Evolutionary conservation across 2,888 invertebrate genomes (phyloP).

Genomic region (Allygus modestus): DNA sequence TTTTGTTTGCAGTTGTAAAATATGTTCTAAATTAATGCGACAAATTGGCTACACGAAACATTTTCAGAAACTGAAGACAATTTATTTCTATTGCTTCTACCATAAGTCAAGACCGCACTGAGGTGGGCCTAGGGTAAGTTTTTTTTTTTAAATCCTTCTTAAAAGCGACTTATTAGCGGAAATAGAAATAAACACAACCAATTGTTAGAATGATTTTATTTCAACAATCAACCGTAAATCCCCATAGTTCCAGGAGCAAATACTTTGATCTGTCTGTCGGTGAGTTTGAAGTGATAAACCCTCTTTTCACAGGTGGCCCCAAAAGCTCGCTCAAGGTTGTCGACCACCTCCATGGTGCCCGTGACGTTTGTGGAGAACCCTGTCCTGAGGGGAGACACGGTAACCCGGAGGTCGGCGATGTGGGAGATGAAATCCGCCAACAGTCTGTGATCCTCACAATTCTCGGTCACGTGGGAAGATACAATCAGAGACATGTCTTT

Average conservation of each 20-base stretch:
- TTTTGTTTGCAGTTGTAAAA: no score
- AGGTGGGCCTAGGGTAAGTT: no score
- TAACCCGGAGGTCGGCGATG: conserved; percentile 60
- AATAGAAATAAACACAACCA: no score
- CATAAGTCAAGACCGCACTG: no score
- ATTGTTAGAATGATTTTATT: no score
- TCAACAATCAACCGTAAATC: background rate
- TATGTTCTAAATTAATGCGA: no score
- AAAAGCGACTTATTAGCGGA: no score
- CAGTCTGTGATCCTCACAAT: conserved; percentile 62
- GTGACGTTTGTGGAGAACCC: conserved; percentile 66
- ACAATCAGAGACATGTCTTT: conserved; percentile 57
- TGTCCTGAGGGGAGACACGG: conserved; percentile 63
- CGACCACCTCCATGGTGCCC: conserved; percentile 62
- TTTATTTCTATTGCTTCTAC: no score
- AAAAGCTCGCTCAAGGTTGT: conserved; percentile 13
- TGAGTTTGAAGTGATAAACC: conserved; percentile 66
- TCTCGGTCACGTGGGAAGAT: conserved; percentile 59
- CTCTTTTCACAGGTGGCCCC: conserved; percentile 38
- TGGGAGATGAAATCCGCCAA: conserved; percentile 59
- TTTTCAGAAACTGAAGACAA: no score
- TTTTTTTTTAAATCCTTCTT: no score
- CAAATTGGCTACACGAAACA: no score
- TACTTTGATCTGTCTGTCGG: conserved; percentile 65
- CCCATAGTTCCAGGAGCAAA: conserved; percentile 64